phyloP scores from a whole-genome alignment of 2,113 vertebrate genomes.

The Sylvietta virens region DNA sequence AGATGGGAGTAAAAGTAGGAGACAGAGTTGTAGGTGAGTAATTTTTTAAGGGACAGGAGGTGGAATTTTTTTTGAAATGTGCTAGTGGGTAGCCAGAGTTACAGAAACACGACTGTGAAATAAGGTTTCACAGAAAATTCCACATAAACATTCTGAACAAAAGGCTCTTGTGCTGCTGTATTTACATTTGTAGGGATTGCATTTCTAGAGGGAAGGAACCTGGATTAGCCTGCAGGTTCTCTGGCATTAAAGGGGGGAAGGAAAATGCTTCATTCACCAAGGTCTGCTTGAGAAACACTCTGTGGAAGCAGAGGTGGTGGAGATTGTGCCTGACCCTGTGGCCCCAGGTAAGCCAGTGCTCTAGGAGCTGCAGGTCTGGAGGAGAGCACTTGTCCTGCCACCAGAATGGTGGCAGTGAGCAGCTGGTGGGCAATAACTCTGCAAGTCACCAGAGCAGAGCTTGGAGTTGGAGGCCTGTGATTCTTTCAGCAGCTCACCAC shows the following conservation, averaged over 20 bases:
- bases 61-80: neutral
- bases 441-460: neutral
- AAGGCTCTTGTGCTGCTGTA: neutral
- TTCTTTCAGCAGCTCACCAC: neutral
- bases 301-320: neutral
- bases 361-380: neutral
- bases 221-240: neutral
- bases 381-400: neutral
- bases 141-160: neutral
- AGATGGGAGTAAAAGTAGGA: conserved; percentile 85
- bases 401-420: neutral
- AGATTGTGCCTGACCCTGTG: neutral
- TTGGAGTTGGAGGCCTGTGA: neutral
- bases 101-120: neutral
- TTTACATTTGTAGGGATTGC: neutral
- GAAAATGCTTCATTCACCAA: neutral
- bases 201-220: neutral
- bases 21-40: conserved; percentile 92
- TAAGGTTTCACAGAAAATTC: neutral
- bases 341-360: fast-evolving
- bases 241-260: neutral
- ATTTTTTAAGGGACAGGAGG: neutral
- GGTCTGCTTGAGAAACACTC: neutral
- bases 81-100: neutral
- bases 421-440: neutral